Conservation (phyloP, 2,113 vertebrate species). For the Mustelus asterias region DNA sequence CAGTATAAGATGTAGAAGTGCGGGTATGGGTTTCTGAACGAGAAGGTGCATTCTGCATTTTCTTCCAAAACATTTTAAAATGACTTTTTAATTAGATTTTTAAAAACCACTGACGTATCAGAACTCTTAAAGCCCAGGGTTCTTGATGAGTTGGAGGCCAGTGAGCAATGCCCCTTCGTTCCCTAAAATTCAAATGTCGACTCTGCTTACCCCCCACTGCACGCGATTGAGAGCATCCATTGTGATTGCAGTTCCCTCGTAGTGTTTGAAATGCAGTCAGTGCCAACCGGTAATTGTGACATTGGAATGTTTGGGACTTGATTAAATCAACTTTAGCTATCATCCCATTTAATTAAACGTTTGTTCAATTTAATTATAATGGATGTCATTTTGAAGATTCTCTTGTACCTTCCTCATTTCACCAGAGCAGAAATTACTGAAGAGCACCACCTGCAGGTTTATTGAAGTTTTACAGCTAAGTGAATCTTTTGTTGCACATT, state of each 20-base stretch:
- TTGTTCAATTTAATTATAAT: not conserved
- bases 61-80: not conserved
- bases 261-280: not conserved
- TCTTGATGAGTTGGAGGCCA: not conserved
- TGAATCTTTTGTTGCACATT: not conserved
- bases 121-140: not conserved
- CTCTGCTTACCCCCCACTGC: not conserved
- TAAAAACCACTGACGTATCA: not conserved
- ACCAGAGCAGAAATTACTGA: not conserved
- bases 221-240: not conserved
- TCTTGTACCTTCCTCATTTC: not conserved
- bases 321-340: not conserved
- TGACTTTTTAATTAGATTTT: not conserved
- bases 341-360: not conserved
- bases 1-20: not conserved
- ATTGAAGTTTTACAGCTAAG: not conserved
- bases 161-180: not conserved
- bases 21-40: not conserved
- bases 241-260: not conserved
- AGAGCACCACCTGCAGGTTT: conserved; percentile 21
- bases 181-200: not conserved
- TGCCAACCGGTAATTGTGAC: not conserved
- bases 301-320: not conserved
- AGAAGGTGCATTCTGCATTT: not conserved
- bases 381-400: not conserved